Conservation (phyloP, 2,113 vertebrate genomes). For the Melanerpes aurifrons region DNA sequence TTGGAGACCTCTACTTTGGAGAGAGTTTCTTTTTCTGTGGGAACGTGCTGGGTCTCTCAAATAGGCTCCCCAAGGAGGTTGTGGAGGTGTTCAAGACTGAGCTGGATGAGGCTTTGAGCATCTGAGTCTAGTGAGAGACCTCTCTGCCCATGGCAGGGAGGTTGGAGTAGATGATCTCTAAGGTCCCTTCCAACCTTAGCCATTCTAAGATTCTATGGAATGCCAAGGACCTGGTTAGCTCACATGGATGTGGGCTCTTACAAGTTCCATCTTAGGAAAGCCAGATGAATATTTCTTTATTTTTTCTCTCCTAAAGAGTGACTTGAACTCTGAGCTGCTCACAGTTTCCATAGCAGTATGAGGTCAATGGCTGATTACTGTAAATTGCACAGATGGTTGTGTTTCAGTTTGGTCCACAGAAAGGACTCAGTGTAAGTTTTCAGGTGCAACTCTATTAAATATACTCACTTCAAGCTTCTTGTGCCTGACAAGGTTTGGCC, state of each 20-base stretch:
- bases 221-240: not conserved
- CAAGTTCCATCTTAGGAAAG: not conserved
- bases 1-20: not conserved
- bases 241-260: rapidly evolving
- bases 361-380: not conserved
- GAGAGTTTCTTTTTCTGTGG: not conserved
- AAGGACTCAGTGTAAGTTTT: not conserved
- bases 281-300: not conserved
- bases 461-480: not conserved
- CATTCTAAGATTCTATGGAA: no score
- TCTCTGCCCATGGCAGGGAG: no score
- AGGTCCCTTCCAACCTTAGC: no score
- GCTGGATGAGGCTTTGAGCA: no score
- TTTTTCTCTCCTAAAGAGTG: not conserved
- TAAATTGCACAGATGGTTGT: not conserved
- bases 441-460: not conserved
- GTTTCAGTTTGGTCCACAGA: rapidly evolving
- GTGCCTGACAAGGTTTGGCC: not conserved
- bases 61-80: no score
- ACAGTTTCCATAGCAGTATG: not conserved
- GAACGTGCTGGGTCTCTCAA: no score
- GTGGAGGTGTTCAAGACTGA: no score
- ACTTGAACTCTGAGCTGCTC: not conserved
- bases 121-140: no score
- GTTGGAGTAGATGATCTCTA: no score